Conservation (phyloP, 2,797 vertebrate species). For the Orestias chungarensis region DNA sequence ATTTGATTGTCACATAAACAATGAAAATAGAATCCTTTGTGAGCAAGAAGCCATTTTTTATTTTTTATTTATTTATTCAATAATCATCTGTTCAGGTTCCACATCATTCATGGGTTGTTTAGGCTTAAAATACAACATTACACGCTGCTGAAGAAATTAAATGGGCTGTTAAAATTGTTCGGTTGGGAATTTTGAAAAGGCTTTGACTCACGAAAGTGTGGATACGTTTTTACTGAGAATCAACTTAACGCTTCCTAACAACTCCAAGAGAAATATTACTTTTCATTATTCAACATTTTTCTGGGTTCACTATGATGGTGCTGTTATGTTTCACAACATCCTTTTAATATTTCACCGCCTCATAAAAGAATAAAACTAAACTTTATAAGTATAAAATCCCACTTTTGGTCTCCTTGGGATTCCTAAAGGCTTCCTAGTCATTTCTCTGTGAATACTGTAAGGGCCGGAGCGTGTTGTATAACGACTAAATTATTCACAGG, state of each 20-base stretch:
- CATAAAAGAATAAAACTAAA: slow-evolving; percentile 13
- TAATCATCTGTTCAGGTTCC: background rate
- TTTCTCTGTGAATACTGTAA: slow-evolving; percentile 29
- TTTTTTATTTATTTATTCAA: too few relatives aligned
- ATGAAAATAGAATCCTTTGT: slow-evolving; percentile 19
- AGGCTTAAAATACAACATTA: background rate
- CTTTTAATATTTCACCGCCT: slow-evolving; percentile 19
- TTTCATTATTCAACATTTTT: background rate
- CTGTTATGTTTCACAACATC: slow-evolving; percentile 7
- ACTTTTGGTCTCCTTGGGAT: slow-evolving; percentile 16
- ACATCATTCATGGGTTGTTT: background rate
- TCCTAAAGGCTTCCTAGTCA: slow-evolving; percentile 37
- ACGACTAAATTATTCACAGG: slow-evolving; percentile 78
- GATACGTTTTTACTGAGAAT: background rate
- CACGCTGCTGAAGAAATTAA: slow-evolving; percentile 4
- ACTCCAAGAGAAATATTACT: background rate
- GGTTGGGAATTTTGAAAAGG: background rate
- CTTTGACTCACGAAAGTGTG: slow-evolving; percentile 8
- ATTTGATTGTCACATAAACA: slow-evolving; percentile 24
- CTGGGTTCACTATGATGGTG: slow-evolving; percentile 2
- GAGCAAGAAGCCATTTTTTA: slow-evolving; percentile 4
- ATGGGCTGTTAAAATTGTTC: too few relatives aligned
- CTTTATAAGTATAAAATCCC: slow-evolving; percentile 34
- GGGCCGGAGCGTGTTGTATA: slow-evolving; percentile 57
- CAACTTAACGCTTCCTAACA: background rate